phyloP scores from a whole-genome alignment of 2,888 invertebrate genomes.

The Odontocerum albicorne region DNA sequence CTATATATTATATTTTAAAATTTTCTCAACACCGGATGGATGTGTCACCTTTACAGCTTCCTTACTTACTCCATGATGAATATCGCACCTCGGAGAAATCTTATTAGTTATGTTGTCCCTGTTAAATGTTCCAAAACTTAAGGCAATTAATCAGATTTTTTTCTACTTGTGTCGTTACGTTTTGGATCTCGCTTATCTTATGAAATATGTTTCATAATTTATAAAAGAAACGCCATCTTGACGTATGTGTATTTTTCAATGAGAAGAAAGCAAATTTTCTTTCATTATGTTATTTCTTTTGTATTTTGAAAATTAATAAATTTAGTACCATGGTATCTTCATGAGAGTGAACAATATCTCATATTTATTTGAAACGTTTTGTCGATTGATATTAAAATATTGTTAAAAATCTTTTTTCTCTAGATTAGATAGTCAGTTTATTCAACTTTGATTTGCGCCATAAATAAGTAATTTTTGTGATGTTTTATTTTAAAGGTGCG shows the following conservation, averaged over 20 bases:
- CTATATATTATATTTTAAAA: no score
- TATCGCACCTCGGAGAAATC: constrained; percentile 26
- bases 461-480: no score
- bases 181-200: constrained; percentile 29
- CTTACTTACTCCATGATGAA: constrained; percentile 31
- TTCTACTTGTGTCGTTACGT: constrained; percentile 12
- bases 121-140: constrained; percentile 35
- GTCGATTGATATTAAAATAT: no score
- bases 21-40: constrained; percentile 28
- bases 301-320: background rate
- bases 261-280: constrained; percentile 22
- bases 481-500: no score
- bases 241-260: constrained; percentile 29
- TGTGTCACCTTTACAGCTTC: constrained; percentile 24
- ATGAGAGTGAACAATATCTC: background rate
- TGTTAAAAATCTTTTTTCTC: no score
- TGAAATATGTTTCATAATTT: constrained; percentile 35
- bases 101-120: constrained; percentile 35
- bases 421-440: no score
- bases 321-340: background rate
- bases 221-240: constrained; percentile 28
- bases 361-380: no score
- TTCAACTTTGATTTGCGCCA: no score
- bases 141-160: constrained; percentile 33
- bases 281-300: constrained; percentile 13